Conservation (phyloP, 1,140 invertebrate species). For the Bombus haemorrhoidalis region DNA sequence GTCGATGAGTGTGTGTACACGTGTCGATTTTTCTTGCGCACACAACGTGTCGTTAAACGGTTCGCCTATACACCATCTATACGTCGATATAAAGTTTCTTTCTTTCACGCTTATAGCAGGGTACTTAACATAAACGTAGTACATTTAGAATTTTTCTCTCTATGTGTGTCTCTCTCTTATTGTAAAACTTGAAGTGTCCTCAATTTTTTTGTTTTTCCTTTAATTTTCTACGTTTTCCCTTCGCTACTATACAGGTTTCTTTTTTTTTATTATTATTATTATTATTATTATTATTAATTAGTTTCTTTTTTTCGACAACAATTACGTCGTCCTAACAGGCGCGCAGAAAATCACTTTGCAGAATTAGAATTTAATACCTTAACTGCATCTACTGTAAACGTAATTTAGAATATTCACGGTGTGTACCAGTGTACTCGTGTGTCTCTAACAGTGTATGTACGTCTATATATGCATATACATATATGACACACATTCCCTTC, state of each 20-base stretch:
- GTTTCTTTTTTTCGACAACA: conserved; percentile 35
- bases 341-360: conserved; percentile 59
- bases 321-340: conserved; percentile 41
- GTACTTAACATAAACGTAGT: conserved; percentile 63
- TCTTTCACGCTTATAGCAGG: conserved; percentile 42
- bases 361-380: conserved; percentile 67
- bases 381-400: conserved; percentile 68
- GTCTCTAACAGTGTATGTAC: conserved; percentile 12
- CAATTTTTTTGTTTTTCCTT: conserved; percentile 2
- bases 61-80: conserved; percentile 7
- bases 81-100: conserved; percentile 37
- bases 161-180: conserved; percentile 33
- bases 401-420: conserved; percentile 73
- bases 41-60: conserved; percentile 32
- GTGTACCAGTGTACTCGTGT: conserved; percentile 10
- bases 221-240: conserved; percentile 47
- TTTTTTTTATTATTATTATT: background rate
- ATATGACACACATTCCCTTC: conserved; percentile 47
- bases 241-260: conserved; percentile 53
- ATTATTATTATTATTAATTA: conserved; percentile 3
- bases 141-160: conserved; percentile 64
- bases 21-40: conserved; percentile 41
- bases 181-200: conserved; percentile 49
- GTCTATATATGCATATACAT: conserved; percentile 34
- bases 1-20: conserved; percentile 46